A percentile compares a stretch with the other conserved stretches of the same genome.
Evolutionary conservation across 2,888 invertebrate genomes (phyloP).

Genomic region (Eupithecia tripunctaria): DNA sequence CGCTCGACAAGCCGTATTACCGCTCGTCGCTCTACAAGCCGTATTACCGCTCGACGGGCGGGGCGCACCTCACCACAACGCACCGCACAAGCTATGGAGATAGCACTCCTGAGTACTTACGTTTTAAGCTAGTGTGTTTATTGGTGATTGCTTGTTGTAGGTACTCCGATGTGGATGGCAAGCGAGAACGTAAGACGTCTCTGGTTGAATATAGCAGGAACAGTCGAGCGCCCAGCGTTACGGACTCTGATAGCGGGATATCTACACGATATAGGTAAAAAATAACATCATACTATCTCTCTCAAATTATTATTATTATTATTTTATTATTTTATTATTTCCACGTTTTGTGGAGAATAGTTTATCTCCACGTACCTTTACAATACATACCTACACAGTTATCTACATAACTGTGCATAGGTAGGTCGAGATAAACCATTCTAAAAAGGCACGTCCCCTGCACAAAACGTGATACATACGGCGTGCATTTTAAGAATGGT

Average conservation of each 20-base stretch:
- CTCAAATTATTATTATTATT: too few relatives aligned
- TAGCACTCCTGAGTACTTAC: conserved; percentile 66
- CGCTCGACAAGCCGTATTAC: conserved; percentile 84
- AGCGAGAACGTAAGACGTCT: conserved; percentile 72
- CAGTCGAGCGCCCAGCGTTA: conserved; percentile 75
- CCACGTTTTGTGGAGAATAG: too few relatives aligned
- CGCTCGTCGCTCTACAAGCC: conserved; percentile 79
- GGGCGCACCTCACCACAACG: conserved; percentile 72
- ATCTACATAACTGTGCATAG: too few relatives aligned
- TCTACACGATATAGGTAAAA: conserved; percentile 62
- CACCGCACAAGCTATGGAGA: conserved; percentile 66
- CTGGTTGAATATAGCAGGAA: conserved; percentile 70
- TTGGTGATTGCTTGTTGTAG: conserved; percentile 37
- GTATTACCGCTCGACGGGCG: conserved; percentile 68
- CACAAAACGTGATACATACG: too few relatives aligned
- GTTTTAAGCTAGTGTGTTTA: neutral
- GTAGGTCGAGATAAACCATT: too few relatives aligned
- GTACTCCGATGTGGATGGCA: conserved; percentile 74
- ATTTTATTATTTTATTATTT: too few relatives aligned
- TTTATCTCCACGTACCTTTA: too few relatives aligned
- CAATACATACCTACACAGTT: too few relatives aligned
- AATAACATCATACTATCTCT: neutral
- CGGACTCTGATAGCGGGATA: conserved; percentile 78
- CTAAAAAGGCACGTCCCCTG: too few relatives aligned
- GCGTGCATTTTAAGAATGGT: too few relatives aligned